Base-by-base conservation (phyloP, 1,140 invertebrate genomes). In the Oppia nitens region DNA sequence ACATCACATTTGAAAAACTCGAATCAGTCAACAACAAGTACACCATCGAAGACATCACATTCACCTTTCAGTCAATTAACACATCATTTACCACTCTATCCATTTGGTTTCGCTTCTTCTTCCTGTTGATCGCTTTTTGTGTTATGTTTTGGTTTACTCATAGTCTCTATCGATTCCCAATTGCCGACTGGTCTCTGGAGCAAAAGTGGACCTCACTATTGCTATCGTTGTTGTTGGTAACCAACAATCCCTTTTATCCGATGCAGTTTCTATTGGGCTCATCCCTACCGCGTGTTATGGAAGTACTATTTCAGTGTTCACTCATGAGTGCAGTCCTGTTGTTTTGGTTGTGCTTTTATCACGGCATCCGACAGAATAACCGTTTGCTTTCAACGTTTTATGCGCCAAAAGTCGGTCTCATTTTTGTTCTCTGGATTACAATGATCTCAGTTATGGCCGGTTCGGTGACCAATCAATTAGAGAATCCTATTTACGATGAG, bases 171-270 rank as follows among this genome's bases (percentile, higher is more conserved):
- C 90, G 85, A 69, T 96, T 89, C 75, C 80, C 83, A 0, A 75
- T 91, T 2, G 79, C 82, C 64, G 90, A 95, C 72, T 98, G 92
- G 92, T 92, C 92, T 3, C 93, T 95, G 64, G 93, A 98, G 73
- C 92, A 98, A 68, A 92, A 89, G 72, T 97, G 92, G 92, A 82
- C 95, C 66, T 86, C 86, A 0, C 72, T 91, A 24, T 74, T 97
- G 25, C 74, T 97, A 60, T 88, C 90, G n/a, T 71, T 93, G 1
- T 74, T 96, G 1, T 75, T 96, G 54, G 75, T 94, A 23, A 94
- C 93, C 68, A 86, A 98, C 75, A 88, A 96, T 80, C 92, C 93
- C 11, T 72, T 93, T 51, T 96, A 95, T 72, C 87, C 92, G 0
- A 75, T 93, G 69, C 87, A 82, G 53, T 86, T 96, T 68, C 76